Evolutionary conservation across 2,113 vertebrate genomes (phyloP).

Genomic region (Todiramphus chloris): DNA sequence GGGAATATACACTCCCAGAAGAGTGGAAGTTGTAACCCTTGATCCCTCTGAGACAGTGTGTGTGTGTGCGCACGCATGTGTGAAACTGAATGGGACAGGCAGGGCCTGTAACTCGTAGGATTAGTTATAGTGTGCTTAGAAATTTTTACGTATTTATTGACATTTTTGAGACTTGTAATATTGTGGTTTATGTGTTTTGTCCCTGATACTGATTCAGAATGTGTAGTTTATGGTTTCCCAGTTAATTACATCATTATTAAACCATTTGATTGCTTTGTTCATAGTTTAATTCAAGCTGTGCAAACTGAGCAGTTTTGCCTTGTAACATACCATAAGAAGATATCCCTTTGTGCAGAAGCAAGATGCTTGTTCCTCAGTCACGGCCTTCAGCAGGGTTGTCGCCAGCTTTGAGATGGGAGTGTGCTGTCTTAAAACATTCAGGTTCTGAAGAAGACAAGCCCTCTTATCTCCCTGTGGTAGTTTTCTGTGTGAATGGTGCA

Average conservation of each 20-base stretch:
- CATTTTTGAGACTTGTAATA: background rate
- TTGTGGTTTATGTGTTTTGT: background rate
- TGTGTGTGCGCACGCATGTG: background rate
- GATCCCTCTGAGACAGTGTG: background rate
- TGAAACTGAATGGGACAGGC: background rate
- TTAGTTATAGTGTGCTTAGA: background rate
- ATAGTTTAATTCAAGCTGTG: background rate
- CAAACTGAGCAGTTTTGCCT: background rate
- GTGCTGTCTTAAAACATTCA: background rate
- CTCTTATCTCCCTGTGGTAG: background rate
- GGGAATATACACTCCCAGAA: background rate
- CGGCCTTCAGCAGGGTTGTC: background rate
- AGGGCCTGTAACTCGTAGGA: background rate
- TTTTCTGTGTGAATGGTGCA: background rate
- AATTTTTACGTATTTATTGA: background rate
- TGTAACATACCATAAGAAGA: background rate
- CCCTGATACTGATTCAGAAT: background rate
- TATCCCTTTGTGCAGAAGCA: background rate
- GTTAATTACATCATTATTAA: background rate
- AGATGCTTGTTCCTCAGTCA: background rate
- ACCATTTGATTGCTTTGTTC: background rate
- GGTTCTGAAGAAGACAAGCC: background rate
- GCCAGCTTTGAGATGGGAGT: background rate
- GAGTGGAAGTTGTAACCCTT: accelerated
- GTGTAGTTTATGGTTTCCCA: background rate